These are phyloP conservation scores for Octodon degus DNA, from an alignment of 2,113 vertebrate genomes.

Conservation along the genomic window DNA sequence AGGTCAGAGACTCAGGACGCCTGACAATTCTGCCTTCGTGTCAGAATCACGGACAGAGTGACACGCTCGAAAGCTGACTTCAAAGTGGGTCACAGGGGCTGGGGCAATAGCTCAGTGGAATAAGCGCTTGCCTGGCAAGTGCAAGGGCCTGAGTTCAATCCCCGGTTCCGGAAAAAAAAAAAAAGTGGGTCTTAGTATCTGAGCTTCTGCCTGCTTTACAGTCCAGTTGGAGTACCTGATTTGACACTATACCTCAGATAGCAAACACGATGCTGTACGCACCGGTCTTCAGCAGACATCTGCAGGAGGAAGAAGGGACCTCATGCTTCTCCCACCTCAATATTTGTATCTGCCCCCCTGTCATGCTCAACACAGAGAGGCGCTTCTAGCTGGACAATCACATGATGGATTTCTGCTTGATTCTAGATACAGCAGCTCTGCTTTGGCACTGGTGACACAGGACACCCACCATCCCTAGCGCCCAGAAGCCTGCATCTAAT, in stretches of 20 bases:
- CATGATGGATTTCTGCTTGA: not conserved
- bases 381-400: conserved; percentile 8
- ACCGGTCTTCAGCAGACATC: not conserved
- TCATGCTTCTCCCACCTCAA: not conserved
- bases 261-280: not conserved
- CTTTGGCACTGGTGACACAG: not conserved
- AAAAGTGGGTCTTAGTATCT: not conserved
- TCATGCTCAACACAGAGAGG: not conserved
- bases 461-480: not conserved
- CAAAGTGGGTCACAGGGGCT: not conserved
- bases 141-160: too few species aligned
- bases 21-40: not conserved
- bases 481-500: conserved; percentile 58
- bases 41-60: not conserved
- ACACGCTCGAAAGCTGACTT: not conserved
- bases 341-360: not conserved
- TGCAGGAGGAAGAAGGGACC: not conserved
- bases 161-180: too few species aligned
- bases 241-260: not conserved
- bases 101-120: too few species aligned
- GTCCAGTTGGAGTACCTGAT: not conserved
- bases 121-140: too few species aligned
- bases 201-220: not conserved
- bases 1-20: not conserved
- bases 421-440: conserved; percentile 20